These are phyloP conservation scores for Drosophila subpulchrella DNA, from an alignment of 1,140 invertebrate species.

Conservation along the genomic window DNA sequence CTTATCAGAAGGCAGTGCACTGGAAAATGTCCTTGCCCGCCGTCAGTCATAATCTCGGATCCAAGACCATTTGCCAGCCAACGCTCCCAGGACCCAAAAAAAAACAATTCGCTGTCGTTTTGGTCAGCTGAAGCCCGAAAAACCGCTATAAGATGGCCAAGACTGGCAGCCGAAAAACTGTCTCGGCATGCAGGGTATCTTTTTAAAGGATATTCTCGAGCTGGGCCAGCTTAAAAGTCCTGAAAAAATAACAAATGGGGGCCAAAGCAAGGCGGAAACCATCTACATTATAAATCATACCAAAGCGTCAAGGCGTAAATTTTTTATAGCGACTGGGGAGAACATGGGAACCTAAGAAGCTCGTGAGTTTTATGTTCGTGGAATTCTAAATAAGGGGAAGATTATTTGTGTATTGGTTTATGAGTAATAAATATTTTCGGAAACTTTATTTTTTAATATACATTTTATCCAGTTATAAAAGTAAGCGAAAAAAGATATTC, in stretches of 20 bases:
- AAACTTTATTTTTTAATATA: background rate
- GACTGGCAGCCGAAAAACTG: conserved; percentile 3
- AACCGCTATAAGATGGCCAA: conserved; percentile 1
- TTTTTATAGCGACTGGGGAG: conserved; percentile 30
- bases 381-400: background rate
- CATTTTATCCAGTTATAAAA: too few species aligned
- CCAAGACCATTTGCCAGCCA: conserved; percentile 28
- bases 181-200: background rate
- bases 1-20: conserved; percentile 70
- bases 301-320: conserved; percentile 18
- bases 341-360: conserved; percentile 9
- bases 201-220: conserved; percentile 7
- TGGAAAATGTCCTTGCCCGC: conserved; percentile 53
- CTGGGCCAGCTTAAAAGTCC: background rate
- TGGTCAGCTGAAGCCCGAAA: conserved; percentile 12
- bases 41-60: conserved; percentile 39
- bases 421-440: background rate
- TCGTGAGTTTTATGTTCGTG: conserved; percentile 13
- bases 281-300: conserved; percentile 34
- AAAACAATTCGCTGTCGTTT: conserved; percentile 9
- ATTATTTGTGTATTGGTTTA: background rate
- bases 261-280: conserved; percentile 2
- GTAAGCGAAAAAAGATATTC: too few species aligned
- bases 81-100: conserved; percentile 12
- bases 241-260: background rate